Evolutionary conservation across 1,140 invertebrate species (phyloP).

Genomic region (Gyrodactylus bullatarudis): DNA sequence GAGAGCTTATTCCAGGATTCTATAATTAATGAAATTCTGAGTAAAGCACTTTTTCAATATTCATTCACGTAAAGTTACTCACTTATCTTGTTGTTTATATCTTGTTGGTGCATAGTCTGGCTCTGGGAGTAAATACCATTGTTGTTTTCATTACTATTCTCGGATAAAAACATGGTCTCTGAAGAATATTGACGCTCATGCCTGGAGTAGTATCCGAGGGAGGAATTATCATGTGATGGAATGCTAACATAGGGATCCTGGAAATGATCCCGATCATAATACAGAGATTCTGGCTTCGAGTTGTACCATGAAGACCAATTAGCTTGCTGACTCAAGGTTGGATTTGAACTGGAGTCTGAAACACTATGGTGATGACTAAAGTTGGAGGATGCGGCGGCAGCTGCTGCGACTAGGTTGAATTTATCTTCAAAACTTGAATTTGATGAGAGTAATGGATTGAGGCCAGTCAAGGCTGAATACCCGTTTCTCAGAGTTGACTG

Average conservation of each 20-base stretch:
- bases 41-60: background rate
- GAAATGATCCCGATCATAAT: too few species aligned
- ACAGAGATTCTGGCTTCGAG: too few species aligned
- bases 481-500: background rate
- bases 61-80: background rate
- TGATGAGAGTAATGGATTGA: background rate
- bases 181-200: too few species aligned
- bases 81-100: too few species aligned
- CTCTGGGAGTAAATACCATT: too few species aligned
- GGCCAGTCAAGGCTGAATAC: background rate
- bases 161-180: too few species aligned
- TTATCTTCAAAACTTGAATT: background rate
- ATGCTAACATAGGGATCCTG: too few species aligned
- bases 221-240: too few species aligned
- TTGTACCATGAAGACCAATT: background rate
- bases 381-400: background rate
- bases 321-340: background rate
- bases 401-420: background rate
- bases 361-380: background rate
- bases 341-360: background rate
- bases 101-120: too few species aligned
- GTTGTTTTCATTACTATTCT: too few species aligned
- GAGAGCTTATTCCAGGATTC: background rate
- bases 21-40: background rate
- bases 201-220: too few species aligned